Evolutionary conservation across 2,888 invertebrate species (phyloP), one percentile per base, ranked within the genome.

Genomic region (Mechanitis mazaeus): DNA sequence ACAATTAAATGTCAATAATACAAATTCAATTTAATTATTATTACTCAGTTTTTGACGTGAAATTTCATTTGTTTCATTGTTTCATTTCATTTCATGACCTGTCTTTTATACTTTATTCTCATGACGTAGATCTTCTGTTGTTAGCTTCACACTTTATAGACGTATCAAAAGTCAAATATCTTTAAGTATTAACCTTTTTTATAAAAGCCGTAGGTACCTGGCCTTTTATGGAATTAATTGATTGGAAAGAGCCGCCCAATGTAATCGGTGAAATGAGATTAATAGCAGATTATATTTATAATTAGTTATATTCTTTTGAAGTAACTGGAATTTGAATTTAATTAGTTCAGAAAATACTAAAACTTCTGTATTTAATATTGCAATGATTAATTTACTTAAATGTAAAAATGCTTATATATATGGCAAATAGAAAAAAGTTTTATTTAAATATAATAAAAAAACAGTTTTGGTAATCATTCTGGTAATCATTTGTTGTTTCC

Each of bases 401-500:
- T 20, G 20, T 20, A 20, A 20, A 20, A 20, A 20, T 20, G 20
- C 20, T 20, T 20, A 20, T 20, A 20, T 20, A 20, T 20, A 20
- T 20, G 20, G 20, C 20, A 20, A 20, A 20, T n/a, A n/a, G n/a
- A 20, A 20, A 7, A 7, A 9, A 50, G 28, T 6, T 47, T 3
- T 47, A 31, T 28, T 0, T 50, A 31, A 50, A 31, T 82, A 77
- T 81, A 79, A 31, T 9, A 50, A 28, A 11, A 9, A 47, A 28
- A 47, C 6, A 35, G 35, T 35, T 35, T 35, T 5, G 47, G 20
- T 6, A n/a, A 5, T 31, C 31, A 7, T 31, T 28, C 20, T 20
- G 20, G 20, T 20, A 20, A 20, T 20, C 20, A 20, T 20, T 31
- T 50, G 9, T 28, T 31, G n/a, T 35, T n/a, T n/a, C 11, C n/a